Conservation (phyloP, 2,113 vertebrate species). For the Crotalus helleri region DNA sequence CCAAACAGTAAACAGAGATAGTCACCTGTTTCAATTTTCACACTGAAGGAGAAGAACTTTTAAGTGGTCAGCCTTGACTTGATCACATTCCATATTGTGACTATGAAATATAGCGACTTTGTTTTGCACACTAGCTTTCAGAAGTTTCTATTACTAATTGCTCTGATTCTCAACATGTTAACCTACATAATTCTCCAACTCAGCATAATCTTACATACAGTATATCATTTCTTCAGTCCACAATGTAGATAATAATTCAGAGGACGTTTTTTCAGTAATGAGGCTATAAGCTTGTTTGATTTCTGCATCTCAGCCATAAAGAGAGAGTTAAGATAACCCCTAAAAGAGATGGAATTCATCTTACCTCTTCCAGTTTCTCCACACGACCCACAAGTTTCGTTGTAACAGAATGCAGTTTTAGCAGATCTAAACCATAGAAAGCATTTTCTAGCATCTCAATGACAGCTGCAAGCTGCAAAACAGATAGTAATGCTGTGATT, state of each 20-base stretch:
- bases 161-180: background rate
- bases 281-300: background rate
- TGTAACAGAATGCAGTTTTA: constrained; percentile 89
- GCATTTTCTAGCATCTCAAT: constrained; percentile 90
- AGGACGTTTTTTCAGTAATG: background rate
- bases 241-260: background rate
- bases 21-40: background rate
- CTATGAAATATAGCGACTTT: background rate
- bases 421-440: constrained; percentile 89
- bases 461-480: constrained; percentile 83
- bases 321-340: accelerated
- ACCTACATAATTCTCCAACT: background rate
- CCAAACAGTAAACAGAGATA: background rate
- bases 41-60: background rate
- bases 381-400: constrained; percentile 84
- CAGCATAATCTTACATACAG: too few species aligned
- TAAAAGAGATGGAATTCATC: constrained; percentile 19
- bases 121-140: background rate
- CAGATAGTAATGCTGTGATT: constrained; percentile 36
- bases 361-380: constrained; percentile 89
- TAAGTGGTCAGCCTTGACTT: background rate
- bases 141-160: background rate
- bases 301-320: background rate
- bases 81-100: too few species aligned
- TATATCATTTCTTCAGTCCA: background rate